phyloP scores from a whole-genome alignment of 2,888 invertebrate genomes.

The Cetonia aurata region DNA sequence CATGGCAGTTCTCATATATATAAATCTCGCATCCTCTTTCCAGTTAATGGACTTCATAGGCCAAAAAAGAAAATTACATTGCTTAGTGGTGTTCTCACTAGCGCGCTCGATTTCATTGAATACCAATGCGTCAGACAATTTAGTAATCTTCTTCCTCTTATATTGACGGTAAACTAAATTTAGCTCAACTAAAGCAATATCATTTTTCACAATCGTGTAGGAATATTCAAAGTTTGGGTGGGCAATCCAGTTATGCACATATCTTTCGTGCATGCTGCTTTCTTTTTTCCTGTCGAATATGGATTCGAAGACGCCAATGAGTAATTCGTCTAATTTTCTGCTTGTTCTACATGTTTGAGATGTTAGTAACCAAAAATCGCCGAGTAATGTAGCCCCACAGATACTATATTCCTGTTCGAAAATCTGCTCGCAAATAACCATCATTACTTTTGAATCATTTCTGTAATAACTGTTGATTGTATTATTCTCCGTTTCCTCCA shows the following conservation, averaged over 20 bases:
- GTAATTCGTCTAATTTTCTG: neutral
- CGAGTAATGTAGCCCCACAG: constrained; percentile 44
- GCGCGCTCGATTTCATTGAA: constrained; percentile 2
- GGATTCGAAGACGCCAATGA: constrained; percentile 18
- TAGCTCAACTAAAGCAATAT: constrained; percentile 43
- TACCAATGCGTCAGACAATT: constrained; percentile 22
- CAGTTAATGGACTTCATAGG: constrained; percentile 17
- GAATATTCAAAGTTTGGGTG: constrained; percentile 38
- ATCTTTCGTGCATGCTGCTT: neutral
- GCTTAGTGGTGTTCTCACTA: neutral
- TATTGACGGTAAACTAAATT: constrained; percentile 18
- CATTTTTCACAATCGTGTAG: constrained; percentile 24
- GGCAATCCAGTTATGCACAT: constrained; percentile 34
- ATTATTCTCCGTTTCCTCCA: no score
- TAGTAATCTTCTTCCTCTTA: constrained; percentile 15
- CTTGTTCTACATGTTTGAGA: constrained; percentile 43
- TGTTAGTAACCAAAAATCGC: constrained; percentile 41
- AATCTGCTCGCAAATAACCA: constrained; percentile 16
- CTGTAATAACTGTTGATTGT: constrained; percentile 2
- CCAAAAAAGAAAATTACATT: constrained; percentile 38
- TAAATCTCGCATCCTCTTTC: constrained; percentile 6
- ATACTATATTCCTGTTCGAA: constrained; percentile 9
- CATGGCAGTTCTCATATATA: constrained; percentile 6
- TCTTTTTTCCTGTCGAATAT: constrained; percentile 15
- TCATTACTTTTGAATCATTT: constrained; percentile 3